Evolutionary conservation across 1,140 invertebrate species (phyloP).

Genomic region (Anthonomus grandis): DNA sequence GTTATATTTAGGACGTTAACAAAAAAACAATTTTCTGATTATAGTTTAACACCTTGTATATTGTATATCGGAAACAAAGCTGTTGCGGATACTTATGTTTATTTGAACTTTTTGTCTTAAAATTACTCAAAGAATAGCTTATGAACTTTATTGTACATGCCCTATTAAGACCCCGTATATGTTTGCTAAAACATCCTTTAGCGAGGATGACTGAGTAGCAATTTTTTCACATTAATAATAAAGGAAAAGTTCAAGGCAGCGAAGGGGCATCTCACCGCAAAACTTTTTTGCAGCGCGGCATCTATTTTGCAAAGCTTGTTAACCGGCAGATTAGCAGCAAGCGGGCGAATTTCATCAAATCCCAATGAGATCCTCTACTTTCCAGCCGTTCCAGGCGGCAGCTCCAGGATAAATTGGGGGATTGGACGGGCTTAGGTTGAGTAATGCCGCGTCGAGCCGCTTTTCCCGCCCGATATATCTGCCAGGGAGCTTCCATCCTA

Average conservation of each 20-base stretch:
- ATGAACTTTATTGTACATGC: no score
- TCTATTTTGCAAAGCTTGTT: slow-evolving; percentile 50
- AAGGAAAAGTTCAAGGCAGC: slow-evolving; percentile 8
- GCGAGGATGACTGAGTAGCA: slow-evolving; percentile 21
- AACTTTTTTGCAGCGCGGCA: slow-evolving; percentile 32
- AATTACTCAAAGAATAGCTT: no score
- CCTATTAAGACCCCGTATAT: no score
- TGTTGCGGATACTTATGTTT: no score
- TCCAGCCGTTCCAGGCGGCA: slow-evolving; percentile 35
- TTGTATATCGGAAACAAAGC: no score
- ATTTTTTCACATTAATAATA: slow-evolving; percentile 17
- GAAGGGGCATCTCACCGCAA: not conserved
- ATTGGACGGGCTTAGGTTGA: slow-evolving; percentile 50
- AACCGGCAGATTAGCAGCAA: slow-evolving; percentile 47
- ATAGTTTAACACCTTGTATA: no score
- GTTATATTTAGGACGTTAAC: no score
- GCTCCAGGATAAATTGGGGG: slow-evolving; percentile 48
- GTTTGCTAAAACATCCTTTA: no score
- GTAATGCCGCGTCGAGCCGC: slow-evolving; percentile 48
- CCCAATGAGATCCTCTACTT: slow-evolving; percentile 49
- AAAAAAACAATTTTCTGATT: no score
- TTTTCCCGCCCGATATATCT: slow-evolving; percentile 49
- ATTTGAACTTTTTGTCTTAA: no score
- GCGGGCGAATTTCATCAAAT: slow-evolving; percentile 48
- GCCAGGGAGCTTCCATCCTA: slow-evolving; percentile 42